These are phyloP conservation scores for Ctenochaetus hawaiiensis DNA, from an alignment of 2,797 vertebrate genomes.

Conservation along the genomic window DNA sequence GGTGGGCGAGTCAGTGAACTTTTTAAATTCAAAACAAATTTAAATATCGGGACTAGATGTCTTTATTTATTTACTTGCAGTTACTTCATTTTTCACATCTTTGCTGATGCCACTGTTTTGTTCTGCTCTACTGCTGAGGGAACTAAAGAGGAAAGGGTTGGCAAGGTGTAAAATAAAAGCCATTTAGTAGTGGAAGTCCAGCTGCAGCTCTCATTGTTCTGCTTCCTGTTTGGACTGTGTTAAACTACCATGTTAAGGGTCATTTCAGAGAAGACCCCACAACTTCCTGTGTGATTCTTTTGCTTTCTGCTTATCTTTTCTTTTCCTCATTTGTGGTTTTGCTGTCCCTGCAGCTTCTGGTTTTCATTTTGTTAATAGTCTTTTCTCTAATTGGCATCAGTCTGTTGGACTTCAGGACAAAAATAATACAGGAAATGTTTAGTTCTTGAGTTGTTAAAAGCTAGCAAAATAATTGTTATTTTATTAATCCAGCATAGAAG, in stretches of 20 bases:
- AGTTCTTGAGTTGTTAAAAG: background rate
- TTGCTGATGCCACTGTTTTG: background rate
- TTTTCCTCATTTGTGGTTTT: background rate
- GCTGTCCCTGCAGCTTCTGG: background rate
- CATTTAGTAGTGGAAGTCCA: conserved; percentile 64
- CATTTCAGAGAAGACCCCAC: conserved; percentile 4
- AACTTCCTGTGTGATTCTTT: conserved; percentile 28
- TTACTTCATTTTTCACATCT: background rate
- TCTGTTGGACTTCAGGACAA: no score
- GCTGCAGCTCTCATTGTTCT: conserved; percentile 74
- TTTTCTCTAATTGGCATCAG: background rate
- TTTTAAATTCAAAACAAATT: background rate
- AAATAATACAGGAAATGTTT: no score
- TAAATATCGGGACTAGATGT: background rate
- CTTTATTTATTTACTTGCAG: background rate
- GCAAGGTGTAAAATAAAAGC: conserved; percentile 12
- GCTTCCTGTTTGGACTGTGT: conserved; percentile 79
- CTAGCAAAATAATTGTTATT: no score
- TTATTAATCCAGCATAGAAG: no score
- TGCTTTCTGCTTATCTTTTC: conserved; percentile 13
- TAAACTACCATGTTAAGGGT: conserved; percentile 50
- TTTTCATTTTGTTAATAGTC: background rate
- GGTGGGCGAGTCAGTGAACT: no score
- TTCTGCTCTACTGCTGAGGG: conserved; percentile 36
- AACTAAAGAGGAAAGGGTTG: conserved; percentile 56